Percentiles rank a stretch among this genome's conserved stretches.
These are phyloP conservation scores for Halcyon smyrnensis DNA, from an alignment of 2,797 vertebrate genomes.

Conservation along the genomic window DNA sequence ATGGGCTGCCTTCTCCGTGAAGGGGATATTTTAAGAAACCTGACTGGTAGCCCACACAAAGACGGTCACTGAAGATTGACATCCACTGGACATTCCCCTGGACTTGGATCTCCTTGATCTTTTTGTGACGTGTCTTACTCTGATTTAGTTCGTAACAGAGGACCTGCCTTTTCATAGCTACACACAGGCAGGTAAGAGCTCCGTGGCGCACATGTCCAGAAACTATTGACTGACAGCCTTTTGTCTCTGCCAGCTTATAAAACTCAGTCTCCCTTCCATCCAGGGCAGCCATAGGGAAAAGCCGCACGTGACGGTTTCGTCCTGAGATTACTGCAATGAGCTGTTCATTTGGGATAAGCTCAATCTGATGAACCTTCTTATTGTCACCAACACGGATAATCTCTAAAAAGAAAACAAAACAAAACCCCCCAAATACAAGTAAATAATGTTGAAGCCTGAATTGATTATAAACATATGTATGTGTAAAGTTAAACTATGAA, in stretches of 20 bases:
- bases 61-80: constrained; percentile 92
- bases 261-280: constrained; percentile 94
- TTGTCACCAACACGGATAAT: constrained; percentile 96
- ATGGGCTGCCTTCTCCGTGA: constrained; percentile 85
- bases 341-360: constrained; percentile 92
- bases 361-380: constrained; percentile 96
- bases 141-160: constrained; percentile 96
- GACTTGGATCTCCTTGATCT: constrained; percentile 91
- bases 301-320: constrained; percentile 94
- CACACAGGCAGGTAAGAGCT: constrained; percentile 90
- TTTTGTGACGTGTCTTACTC: constrained; percentile 90
- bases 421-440: neutral
- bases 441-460: neutral
- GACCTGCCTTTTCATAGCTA: constrained; percentile 96
- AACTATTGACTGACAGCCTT: constrained; percentile 92
- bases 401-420: constrained; percentile 79
- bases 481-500: neutral
- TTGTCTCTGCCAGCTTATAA: constrained; percentile 93
- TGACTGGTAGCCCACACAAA: constrained; percentile 93
- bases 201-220: constrained; percentile 88
- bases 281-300: constrained; percentile 89
- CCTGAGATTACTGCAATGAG: constrained; percentile 97
- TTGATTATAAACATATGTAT: neutral
- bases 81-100: constrained; percentile 93
- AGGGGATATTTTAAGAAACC: constrained; percentile 92